Conservation (phyloP, 2,797 vertebrate species). For the Falco naumanni region DNA sequence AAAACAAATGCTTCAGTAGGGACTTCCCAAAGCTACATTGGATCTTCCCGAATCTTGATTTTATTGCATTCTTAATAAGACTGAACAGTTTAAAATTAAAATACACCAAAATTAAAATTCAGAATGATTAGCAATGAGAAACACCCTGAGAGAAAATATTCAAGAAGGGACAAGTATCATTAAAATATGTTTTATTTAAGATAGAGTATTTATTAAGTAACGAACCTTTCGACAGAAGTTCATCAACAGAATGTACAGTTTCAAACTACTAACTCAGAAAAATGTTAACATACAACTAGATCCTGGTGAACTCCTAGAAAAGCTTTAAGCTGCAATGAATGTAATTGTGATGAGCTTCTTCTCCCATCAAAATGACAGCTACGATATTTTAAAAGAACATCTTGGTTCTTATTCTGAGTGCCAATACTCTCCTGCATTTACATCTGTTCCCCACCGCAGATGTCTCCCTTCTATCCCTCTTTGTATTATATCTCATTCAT, state of each 20-base stretch:
- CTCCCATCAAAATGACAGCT: not conserved
- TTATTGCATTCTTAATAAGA: not conserved
- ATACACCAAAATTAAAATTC: not conserved
- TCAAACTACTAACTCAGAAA: not conserved
- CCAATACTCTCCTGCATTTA: not conserved
- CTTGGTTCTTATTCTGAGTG: not conserved
- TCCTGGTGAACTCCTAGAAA: not conserved
- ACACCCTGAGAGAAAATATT: not conserved
- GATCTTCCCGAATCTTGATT: not conserved
- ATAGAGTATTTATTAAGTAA: not conserved
- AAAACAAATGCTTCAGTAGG: not conserved
- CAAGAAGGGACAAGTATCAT: not conserved
- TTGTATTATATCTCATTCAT: not conserved
- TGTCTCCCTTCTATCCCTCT: not conserved
- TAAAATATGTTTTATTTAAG: not conserved
- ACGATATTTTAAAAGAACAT: not conserved
- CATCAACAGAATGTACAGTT: not conserved
- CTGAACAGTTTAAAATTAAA: slow-evolving; percentile 7
- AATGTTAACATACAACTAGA: not conserved
- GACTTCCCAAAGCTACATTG: not conserved
- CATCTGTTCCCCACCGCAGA: not conserved
- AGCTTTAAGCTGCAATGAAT: not conserved
- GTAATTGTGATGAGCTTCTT: not conserved
- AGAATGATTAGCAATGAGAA: not conserved
- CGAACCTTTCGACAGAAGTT: not conserved